Percentiles rank a stretch among this genome's conserved stretches.
phyloP scores from a whole-genome alignment of 2,113 vertebrate species.

The Urocynchramus pylzowi region DNA sequence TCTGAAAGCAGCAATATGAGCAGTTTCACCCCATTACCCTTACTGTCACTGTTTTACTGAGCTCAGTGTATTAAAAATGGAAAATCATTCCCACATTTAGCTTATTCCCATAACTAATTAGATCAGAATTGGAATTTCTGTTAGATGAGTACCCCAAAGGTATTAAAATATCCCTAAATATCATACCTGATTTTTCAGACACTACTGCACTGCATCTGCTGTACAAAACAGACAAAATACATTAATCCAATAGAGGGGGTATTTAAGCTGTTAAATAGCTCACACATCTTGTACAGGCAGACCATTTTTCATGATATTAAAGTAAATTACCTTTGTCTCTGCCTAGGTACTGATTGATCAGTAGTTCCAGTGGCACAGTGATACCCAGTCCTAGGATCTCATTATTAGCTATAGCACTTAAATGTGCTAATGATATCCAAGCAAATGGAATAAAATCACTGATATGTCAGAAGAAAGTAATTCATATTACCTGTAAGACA shows the following conservation, averaged over 20 bases:
- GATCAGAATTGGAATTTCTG: not conserved
- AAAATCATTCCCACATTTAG: slow-evolving; percentile 27
- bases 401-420: not conserved
- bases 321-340: not conserved
- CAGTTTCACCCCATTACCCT: slow-evolving; percentile 16
- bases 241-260: not conserved
- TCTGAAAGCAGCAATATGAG: not conserved
- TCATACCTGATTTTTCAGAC: not conserved
- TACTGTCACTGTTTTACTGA: not conserved
- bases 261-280: not conserved
- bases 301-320: not conserved
- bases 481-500: not conserved
- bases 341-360: not conserved
- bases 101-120: slow-evolving; percentile 46
- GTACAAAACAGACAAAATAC: not conserved
- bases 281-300: not conserved
- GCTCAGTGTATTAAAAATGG: not conserved
- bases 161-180: slow-evolving; percentile 9
- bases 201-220: not conserved
- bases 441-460: not conserved
- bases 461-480: not conserved
- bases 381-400: not conserved
- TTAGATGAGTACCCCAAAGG: not conserved
- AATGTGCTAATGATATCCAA: not conserved
- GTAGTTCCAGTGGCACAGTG: not conserved